These are phyloP conservation scores for Gobiocypris rarus DNA, from an alignment of 2,113 vertebrate genomes.

Conservation along the genomic window DNA sequence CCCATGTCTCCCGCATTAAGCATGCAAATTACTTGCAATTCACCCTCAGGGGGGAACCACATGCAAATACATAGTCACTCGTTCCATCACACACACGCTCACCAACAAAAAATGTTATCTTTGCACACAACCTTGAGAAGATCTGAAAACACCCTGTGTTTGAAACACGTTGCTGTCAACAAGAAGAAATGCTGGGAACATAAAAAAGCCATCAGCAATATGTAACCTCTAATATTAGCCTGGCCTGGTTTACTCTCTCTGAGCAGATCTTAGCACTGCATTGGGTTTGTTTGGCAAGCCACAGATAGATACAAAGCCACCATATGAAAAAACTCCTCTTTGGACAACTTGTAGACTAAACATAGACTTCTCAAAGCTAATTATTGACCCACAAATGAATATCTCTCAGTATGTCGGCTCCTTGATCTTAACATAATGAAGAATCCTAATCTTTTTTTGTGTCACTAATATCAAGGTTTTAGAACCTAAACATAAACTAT, in stretches of 20 bases:
- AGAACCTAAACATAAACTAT: background rate
- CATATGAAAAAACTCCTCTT: background rate
- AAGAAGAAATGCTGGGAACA: constrained; percentile 40
- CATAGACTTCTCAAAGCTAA: background rate
- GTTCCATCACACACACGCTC: constrained; percentile 4
- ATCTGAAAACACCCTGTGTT: constrained; percentile 32
- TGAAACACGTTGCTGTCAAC: constrained; percentile 23
- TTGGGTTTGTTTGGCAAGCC: constrained; percentile 13
- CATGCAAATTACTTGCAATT: constrained; percentile 23
- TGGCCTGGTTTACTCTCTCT: constrained; percentile 56
- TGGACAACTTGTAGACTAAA: background rate
- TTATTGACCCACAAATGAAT: background rate
- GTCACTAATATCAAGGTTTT: background rate
- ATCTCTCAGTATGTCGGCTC: background rate
- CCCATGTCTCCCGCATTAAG: constrained; percentile 1
- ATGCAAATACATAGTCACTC: background rate
- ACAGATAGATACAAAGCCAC: constrained; percentile 16
- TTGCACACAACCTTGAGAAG: constrained; percentile 25
- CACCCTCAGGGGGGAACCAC: constrained; percentile 12
- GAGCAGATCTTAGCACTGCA: constrained; percentile 39
- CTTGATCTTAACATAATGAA: background rate
- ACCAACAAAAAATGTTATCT: constrained; percentile 32
- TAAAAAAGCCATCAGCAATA: constrained; percentile 55
- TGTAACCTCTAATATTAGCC: constrained; percentile 49
- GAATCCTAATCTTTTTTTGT: background rate